Evolutionary conservation across 2,888 invertebrate genomes (phyloP), one percentile per base, ranked within the genome.

Genomic region (Conchocele bisecta): DNA sequence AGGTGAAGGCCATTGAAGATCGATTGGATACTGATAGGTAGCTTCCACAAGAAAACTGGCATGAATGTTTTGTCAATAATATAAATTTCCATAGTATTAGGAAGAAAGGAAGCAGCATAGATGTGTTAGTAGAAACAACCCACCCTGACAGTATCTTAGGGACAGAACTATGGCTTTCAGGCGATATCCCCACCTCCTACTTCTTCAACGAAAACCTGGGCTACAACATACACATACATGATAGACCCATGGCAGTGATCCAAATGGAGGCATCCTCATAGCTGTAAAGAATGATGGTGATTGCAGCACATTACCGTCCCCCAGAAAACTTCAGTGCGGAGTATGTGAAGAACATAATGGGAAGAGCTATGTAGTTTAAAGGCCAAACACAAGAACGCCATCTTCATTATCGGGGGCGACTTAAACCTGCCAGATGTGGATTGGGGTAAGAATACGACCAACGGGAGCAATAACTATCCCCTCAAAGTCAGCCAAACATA

Each of bases 401-500:
- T 51, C 31, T 51, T n/a, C 35, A 31, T 51, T 20, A 7, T 31
- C 13, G 33, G 17, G 6, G 51, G 51, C 13, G 51, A 51, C 17
- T 51, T 51, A 15, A 51, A 51, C 29, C 5, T 51, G 22, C 51
- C 51, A 20, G 51, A 31, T 15, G 31, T 28, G 28, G 48, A 33
- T n/a, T 51, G 51, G 29, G 33, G 35, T 13, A 33, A 29, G 4
- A 29, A 4, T 15, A 48, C 48, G 5, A 46, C 46, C 13, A 17
- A n/a, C 48, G 15, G 17, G 20, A 48, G 31, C 44, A 48, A 48
- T 29, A n/a, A 6, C 48, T 51, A 51, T 35, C 51, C 51, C 17
- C 51, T 20, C 15, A 6, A 17, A 50, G 51, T 51, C 33, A 51
- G 51, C 51, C 33, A 51, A 22, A 51, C 51, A 6, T 51, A 15